A percentile compares a stretch with the other conserved stretches of the same genome.
phyloP scores from a whole-genome alignment of 2,888 invertebrate species.

The Crioceris asparagi region DNA sequence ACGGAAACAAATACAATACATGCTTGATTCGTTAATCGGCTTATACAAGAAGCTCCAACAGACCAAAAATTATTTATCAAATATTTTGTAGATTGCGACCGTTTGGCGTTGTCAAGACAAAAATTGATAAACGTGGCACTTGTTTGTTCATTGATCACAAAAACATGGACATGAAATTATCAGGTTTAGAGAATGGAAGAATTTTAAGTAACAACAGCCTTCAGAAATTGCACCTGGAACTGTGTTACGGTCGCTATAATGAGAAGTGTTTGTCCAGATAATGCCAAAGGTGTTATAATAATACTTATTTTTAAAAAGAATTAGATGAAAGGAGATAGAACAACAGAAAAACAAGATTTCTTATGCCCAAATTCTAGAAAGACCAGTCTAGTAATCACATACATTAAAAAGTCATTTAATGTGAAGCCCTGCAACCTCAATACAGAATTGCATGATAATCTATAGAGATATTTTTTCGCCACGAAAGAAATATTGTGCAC shows the following conservation, averaged over 20 bases:
- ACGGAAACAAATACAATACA: no score
- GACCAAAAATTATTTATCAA: not conserved
- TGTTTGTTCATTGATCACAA: not conserved
- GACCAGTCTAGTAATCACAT: no score
- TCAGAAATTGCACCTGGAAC: not conserved
- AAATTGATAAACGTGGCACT: not conserved
- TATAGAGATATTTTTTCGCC: conserved; percentile 3
- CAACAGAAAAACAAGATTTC: not conserved
- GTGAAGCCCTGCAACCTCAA: no score
- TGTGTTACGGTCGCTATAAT: not conserved
- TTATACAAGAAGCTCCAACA: not conserved
- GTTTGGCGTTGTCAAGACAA: not conserved
- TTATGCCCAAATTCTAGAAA: not conserved
- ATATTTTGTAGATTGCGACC: not conserved
- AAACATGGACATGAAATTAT: not conserved
- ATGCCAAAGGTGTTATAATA: not conserved
- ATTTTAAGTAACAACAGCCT: not conserved
- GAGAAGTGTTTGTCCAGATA: not conserved
- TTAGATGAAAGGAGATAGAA: not conserved
- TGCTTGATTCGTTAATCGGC: not conserved
- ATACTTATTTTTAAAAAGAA: not conserved
- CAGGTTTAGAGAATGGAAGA: not conserved
- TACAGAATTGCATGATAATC: no score
- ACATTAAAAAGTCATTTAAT: no score
- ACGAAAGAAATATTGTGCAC: conserved; percentile 5